Evolutionary conservation across 2,797 vertebrate genomes (phyloP).

Genomic region (Girardinus metallicus): DNA sequence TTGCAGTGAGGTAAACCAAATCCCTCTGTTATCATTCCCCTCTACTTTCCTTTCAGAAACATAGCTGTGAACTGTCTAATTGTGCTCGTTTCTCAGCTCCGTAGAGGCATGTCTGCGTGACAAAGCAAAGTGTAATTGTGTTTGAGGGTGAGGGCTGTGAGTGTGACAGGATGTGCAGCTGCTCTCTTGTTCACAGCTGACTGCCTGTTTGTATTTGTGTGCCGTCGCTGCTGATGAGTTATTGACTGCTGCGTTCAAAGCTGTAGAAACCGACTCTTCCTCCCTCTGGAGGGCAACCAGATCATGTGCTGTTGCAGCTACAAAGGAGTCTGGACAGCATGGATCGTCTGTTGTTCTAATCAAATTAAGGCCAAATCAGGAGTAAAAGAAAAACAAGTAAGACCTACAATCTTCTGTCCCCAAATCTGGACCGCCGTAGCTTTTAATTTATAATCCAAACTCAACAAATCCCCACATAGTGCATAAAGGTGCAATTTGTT

Average conservation of each 20-base stretch:
- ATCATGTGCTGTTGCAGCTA: slow-evolving; percentile 57
- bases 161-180: slow-evolving; percentile 30
- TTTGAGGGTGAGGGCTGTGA: slow-evolving; percentile 23
- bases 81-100: neutral
- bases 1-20: neutral
- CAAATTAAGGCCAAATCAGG: slow-evolving; percentile 52
- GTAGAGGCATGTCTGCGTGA: neutral
- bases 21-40: slow-evolving; percentile 13
- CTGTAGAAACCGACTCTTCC: slow-evolving; percentile 50
- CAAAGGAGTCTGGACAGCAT: slow-evolving; percentile 38
- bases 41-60: slow-evolving; percentile 6
- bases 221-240: slow-evolving; percentile 63
- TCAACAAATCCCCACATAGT: no score
- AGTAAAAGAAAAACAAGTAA: slow-evolving; percentile 28
- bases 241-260: slow-evolving; percentile 67
- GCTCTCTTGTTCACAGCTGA: slow-evolving; percentile 50
- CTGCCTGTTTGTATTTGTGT: slow-evolving; percentile 61
- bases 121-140: slow-evolving; percentile 22
- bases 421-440: slow-evolving; percentile 5
- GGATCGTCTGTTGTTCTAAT: slow-evolving; percentile 56
- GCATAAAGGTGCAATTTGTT: no score
- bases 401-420: slow-evolving; percentile 11
- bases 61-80: slow-evolving; percentile 1
- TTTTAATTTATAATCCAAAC: no score
- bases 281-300: slow-evolving; percentile 41